Conservation (phyloP, 2,113 vertebrate genomes). For the Pedionomus torquatus region DNA sequence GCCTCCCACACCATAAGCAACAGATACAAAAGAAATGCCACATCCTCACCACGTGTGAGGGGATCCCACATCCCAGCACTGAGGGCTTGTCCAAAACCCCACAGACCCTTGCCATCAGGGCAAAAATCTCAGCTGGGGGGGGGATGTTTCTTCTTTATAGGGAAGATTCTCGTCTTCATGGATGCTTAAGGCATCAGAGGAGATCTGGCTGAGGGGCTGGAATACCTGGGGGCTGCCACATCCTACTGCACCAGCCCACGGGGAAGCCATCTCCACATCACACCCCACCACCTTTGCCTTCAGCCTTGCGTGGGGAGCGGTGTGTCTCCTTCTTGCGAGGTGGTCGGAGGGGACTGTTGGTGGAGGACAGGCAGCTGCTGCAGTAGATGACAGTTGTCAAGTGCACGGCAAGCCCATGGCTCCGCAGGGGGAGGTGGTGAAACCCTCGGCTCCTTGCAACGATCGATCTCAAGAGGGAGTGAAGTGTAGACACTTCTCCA, state of each 20-base stretch:
- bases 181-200: background rate
- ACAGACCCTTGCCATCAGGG: accelerated
- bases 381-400: background rate
- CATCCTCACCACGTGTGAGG: accelerated
- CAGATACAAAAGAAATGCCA: background rate
- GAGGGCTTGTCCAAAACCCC: background rate
- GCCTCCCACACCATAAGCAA: accelerated
- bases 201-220: background rate
- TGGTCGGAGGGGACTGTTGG: accelerated
- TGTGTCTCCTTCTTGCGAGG: background rate
- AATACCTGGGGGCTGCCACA: background rate
- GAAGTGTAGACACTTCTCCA: slow-evolving; percentile 28
- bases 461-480: slow-evolving; percentile 28
- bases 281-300: accelerated
- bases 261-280: background rate
- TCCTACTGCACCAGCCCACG: accelerated
- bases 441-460: background rate
- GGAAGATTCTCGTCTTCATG: background rate
- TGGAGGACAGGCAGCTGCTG: background rate
- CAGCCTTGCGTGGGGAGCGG: accelerated
- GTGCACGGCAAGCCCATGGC: background rate
- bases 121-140: background rate
- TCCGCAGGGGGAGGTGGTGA: slow-evolving; percentile 37
- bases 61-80: accelerated
- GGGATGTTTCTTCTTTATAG: background rate